These are phyloP conservation scores for Chaetogeoica ovagalla DNA, from an alignment of 2,888 invertebrate genomes.

Conservation along the genomic window DNA sequence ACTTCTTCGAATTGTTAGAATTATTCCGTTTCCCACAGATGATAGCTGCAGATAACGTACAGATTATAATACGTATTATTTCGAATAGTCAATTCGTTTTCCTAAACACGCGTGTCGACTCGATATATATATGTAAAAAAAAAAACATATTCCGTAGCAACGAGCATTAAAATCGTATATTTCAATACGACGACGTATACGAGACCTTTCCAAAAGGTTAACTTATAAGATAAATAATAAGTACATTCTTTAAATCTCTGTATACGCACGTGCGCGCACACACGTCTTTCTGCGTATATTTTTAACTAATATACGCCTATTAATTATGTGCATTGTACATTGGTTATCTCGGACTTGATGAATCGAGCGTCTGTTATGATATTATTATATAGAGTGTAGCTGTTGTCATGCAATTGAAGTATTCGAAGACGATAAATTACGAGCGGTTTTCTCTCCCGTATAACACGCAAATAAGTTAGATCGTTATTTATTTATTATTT, in stretches of 20 bases:
- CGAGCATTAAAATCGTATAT: no score
- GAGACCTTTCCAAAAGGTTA: constrained; percentile 18
- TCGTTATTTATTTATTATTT: constrained; percentile 12
- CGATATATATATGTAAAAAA: no score
- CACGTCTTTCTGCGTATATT: no score
- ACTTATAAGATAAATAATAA: not conserved
- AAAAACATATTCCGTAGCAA: not conserved
- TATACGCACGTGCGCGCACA: no score
- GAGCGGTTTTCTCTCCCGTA: not conserved
- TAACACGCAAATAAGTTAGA: not conserved
- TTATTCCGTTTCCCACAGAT: no score
- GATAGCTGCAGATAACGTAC: no score
- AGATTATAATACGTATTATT: no score
- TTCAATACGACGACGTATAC: not conserved
- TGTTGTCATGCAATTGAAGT: not conserved
- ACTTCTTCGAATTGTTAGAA: no score
- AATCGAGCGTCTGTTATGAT: constrained; percentile 8
- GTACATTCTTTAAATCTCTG: no score
- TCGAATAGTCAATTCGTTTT: no score
- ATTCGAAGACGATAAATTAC: constrained; percentile 7
- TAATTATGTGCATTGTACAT: not conserved
- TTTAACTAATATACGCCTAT: not conserved
- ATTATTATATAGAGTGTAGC: not conserved
- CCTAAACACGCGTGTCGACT: no score
- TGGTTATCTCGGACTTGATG: constrained; percentile 14